Percentiles rank a stretch among this genome's conserved stretches.
These are phyloP conservation scores for Plutomurus gul DNA, from an alignment of 1,140 invertebrate species.

Conservation along the genomic window DNA sequence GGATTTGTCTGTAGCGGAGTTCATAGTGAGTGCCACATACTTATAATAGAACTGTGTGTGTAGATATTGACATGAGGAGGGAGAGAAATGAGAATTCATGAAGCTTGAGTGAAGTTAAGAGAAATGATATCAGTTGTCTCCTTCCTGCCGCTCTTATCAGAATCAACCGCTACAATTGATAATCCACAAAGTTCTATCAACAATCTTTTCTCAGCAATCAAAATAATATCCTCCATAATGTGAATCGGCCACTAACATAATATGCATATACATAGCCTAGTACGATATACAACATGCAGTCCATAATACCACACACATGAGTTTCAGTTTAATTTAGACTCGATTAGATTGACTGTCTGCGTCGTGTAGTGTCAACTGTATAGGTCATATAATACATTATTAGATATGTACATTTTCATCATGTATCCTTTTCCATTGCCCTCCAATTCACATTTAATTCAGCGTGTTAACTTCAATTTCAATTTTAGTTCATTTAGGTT, in stretches of 20 bases:
- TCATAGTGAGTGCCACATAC: too few species aligned
- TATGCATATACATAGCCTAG: too few species aligned
- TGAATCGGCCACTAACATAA: too few species aligned
- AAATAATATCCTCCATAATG: neutral
- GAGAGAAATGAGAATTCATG: neutral
- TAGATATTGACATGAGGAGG: neutral
- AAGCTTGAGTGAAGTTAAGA: neutral
- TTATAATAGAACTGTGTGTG: too few species aligned
- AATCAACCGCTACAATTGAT: conserved; percentile 36
- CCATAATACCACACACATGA: too few species aligned
- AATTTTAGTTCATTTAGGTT: too few species aligned
- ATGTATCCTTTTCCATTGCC: neutral
- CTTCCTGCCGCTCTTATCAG: conserved; percentile 34
- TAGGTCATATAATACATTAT: neutral
- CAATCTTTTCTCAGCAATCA: conserved; percentile 27
- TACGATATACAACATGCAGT: too few species aligned
- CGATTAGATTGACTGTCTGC: neutral
- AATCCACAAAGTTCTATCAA: conserved; percentile 33
- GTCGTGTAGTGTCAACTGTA: neutral
- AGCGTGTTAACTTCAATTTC: neutral
- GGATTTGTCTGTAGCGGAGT: too few species aligned
- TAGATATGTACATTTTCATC: neutral
- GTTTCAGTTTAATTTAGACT: neutral
- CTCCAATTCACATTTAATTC: neutral
- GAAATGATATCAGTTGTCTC: neutral